These are phyloP conservation scores for Ranitomeya imitator DNA, from an alignment of 2,113 vertebrate genomes.

Conservation along the genomic window DNA sequence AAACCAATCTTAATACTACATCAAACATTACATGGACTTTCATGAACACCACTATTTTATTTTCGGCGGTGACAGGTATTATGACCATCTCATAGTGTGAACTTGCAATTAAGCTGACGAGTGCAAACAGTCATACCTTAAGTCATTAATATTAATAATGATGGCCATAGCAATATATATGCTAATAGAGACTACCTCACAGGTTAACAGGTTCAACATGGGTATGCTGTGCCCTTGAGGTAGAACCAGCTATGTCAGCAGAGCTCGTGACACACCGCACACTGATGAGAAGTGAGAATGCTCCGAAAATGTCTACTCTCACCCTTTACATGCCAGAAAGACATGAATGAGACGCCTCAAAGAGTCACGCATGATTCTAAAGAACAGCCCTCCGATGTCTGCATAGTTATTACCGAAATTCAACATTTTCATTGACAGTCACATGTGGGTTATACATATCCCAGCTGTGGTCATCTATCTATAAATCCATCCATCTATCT, in stretches of 20 bases:
- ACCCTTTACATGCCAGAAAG: neutral
- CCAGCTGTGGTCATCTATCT: too few relatives aligned
- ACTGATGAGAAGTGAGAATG: neutral
- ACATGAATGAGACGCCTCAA: neutral
- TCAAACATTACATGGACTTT: neutral
- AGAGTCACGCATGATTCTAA: too few relatives aligned
- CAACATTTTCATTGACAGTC: too few relatives aligned
- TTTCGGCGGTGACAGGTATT: constrained; percentile 11
- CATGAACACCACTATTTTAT: constrained; percentile 1
- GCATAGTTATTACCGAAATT: too few relatives aligned
- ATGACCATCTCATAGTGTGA: neutral
- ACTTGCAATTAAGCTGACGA: constrained; percentile 45
- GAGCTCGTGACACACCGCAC: neutral
- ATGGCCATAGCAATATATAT: constrained; percentile 57
- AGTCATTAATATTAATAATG: constrained; percentile 57
- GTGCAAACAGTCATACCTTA: constrained; percentile 45
- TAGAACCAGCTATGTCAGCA: constrained; percentile 45
- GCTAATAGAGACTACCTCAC: constrained; percentile 49
- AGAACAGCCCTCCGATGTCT: neutral
- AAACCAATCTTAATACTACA: neutral
- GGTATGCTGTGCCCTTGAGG: constrained; percentile 47
- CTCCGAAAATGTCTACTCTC: neutral
- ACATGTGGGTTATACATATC: too few relatives aligned
- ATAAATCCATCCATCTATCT: too few relatives aligned
- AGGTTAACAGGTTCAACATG: constrained; percentile 52